These are phyloP conservation scores for Xenopus petersii DNA, from an alignment of 2,797 vertebrate genomes.

Conservation along the genomic window DNA sequence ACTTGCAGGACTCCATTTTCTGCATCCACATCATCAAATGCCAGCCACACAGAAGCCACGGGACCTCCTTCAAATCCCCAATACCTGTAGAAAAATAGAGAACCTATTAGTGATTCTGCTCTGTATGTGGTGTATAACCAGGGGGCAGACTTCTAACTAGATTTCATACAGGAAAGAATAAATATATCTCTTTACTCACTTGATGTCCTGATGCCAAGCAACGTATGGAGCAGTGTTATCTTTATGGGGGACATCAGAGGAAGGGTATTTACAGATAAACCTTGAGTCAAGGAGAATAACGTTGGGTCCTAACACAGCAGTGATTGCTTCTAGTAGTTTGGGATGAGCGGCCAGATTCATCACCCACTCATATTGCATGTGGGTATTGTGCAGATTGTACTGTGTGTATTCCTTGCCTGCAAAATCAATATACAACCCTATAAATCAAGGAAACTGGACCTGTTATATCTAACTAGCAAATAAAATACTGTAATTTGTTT, in stretches of 20 bases:
- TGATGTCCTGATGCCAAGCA: slow-evolving; percentile 81
- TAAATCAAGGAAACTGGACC: too few relatives aligned
- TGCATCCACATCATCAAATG: slow-evolving; percentile 69
- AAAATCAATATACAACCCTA: neutral
- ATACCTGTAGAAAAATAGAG: slow-evolving; percentile 59
- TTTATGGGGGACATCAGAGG: slow-evolving; percentile 40
- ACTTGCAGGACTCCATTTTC: slow-evolving; percentile 74
- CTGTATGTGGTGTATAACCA: too few relatives aligned
- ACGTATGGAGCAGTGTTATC: slow-evolving; percentile 63
- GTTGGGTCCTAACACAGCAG: slow-evolving; percentile 64
- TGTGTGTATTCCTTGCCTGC: slow-evolving; percentile 69
- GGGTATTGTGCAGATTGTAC: slow-evolving; percentile 76
- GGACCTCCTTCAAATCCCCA: slow-evolving; percentile 75
- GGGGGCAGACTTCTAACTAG: too few relatives aligned
- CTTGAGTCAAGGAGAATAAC: slow-evolving; percentile 74
- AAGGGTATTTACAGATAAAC: slow-evolving; percentile 79
- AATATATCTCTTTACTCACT: slow-evolving; percentile 51
- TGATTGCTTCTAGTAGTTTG: slow-evolving; percentile 57
- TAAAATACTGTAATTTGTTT: too few relatives aligned
- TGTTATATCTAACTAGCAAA: too few relatives aligned
- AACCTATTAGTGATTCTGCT: neutral
- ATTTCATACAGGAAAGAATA: too few relatives aligned
- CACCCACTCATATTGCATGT: slow-evolving; percentile 70
- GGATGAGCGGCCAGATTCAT: slow-evolving; percentile 65
- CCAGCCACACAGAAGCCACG: slow-evolving; percentile 74